phyloP scores from a whole-genome alignment of 2,888 invertebrate species.

The Mythimna loreyi region DNA sequence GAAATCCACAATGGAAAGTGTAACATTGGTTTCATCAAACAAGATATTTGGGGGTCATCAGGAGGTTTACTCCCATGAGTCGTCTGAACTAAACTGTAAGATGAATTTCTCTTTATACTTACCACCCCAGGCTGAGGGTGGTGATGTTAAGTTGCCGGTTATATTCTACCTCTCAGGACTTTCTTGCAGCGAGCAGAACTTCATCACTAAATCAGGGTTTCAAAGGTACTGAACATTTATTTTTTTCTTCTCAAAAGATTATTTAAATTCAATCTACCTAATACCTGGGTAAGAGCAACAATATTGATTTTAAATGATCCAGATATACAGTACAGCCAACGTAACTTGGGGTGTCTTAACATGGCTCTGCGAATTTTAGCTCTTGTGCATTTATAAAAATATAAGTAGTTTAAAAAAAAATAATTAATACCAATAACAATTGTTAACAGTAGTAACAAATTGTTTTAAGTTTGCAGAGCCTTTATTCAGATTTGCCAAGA shows the following conservation, averaged over 20 bases:
- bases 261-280: too few relatives aligned
- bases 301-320: not conserved
- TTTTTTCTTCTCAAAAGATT: not conserved
- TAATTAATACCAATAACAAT: too few relatives aligned
- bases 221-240: slow-evolving; percentile 91
- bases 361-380: too few relatives aligned
- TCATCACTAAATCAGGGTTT: slow-evolving; percentile 98
- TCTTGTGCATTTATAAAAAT: too few relatives aligned
- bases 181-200: slow-evolving; percentile 98
- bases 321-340: too few relatives aligned
- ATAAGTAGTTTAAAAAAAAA: too few relatives aligned
- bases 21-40: slow-evolving; percentile 92
- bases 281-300: not conserved
- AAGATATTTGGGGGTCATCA: slow-evolving; percentile 96
- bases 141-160: slow-evolving; percentile 93
- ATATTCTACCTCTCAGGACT: slow-evolving; percentile 98
- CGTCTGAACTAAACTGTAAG: slow-evolving; percentile 94
- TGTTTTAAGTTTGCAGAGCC: too few relatives aligned
- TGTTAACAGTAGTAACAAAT: too few relatives aligned
- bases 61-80: slow-evolving; percentile 95
- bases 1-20: slow-evolving; percentile 83
- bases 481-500: too few relatives aligned
- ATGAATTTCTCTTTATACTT: slow-evolving; percentile 98
- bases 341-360: too few relatives aligned
- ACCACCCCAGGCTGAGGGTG: slow-evolving; percentile 94